Base-by-base conservation (phyloP, 2,797 vertebrate species). In the Acanthurus lineatus region DNA sequence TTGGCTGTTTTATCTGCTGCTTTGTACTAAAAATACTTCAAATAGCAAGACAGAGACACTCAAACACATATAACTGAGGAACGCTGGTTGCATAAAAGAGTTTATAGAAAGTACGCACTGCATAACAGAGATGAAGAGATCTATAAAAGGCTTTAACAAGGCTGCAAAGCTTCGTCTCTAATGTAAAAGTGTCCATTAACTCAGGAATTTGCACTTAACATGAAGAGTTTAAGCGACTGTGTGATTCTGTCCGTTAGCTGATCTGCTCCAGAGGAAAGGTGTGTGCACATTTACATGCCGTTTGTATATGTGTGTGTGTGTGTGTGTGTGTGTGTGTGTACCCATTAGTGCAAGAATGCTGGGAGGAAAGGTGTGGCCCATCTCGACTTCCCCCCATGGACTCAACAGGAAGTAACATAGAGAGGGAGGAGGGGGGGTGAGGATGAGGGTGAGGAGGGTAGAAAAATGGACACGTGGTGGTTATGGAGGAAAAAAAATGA, bases 361-460 rank as follows among this genome's bases (percentile, higher is more conserved):
- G 38, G 62, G 82, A 90, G 91, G 91, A 92, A 92, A 94, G 93
- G 93, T 89, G 92, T 91, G 91, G 79, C 82, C 35, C 0, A 47
- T 75, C 65, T 77, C 42, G 0, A 79, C 91, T 92, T 91, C 91
- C 92, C 88, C 59, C 76, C 38, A 0, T 32, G 73, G 83, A 84
- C 84, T 75, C 44, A 57, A 84, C 84, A 88, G 93, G 93, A 94
- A 92, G 90, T 82, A 72, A 17, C 85, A 69, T 2, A 22, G 61
- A 72, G 68, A 51, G 54, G 40, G 59, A 19, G 59, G n/a, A 57
- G 22, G 17, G n/a, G 59, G 22, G 17, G 28, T 32, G 28, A 32
- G 28, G 28, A 32, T 9, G 52, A 15, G 56, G 44, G 20, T 3
- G 28, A 22, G 52, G 65, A 69, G 52, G 52, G 35, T 2, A 2